Percentiles rank a stretch among this genome's conserved stretches.
These are phyloP conservation scores for Pachymerium ferrugineum DNA, from an alignment of 2,888 invertebrate species.

Conservation along the genomic window DNA sequence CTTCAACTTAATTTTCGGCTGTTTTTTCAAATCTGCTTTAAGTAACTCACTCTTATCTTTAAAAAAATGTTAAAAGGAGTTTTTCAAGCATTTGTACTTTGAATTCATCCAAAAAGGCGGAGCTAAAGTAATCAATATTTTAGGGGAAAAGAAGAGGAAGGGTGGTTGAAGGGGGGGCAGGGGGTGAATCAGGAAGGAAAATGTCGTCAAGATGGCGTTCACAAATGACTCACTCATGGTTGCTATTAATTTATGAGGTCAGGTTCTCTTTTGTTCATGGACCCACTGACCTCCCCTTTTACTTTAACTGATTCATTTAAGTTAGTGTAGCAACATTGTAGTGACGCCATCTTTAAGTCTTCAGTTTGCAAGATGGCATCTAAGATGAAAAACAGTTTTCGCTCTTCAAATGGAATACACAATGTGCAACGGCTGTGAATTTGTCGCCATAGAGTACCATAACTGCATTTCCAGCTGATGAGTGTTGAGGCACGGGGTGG, in stretches of 20 bases:
- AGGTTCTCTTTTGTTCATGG: constrained; percentile 5
- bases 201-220: constrained; percentile 17
- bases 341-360: neutral
- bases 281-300: neutral
- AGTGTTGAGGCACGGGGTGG: neutral
- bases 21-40: too few species aligned
- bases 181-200: constrained; percentile 3
- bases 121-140: constrained; percentile 1
- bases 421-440: neutral
- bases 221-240: neutral
- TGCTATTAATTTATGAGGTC: constrained; percentile 21
- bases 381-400: constrained; percentile 1
- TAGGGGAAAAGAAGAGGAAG: neutral
- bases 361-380: neutral
- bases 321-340: neutral
- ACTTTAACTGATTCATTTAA: constrained; percentile 12
- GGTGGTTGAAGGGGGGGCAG: neutral
- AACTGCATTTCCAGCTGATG: constrained; percentile 2
- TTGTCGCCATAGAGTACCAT: constrained; percentile 1
- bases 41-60: too few species aligned
- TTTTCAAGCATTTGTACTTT: neutral
- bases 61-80: too few species aligned
- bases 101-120: neutral
- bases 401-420: constrained; percentile 14
- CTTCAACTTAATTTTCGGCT: too few species aligned